A percentile compares a stretch with the other conserved stretches of the same genome.
phyloP scores from a whole-genome alignment of 64 coral and sea anemone species.

The Stichodactyla mertensii region DNA sequence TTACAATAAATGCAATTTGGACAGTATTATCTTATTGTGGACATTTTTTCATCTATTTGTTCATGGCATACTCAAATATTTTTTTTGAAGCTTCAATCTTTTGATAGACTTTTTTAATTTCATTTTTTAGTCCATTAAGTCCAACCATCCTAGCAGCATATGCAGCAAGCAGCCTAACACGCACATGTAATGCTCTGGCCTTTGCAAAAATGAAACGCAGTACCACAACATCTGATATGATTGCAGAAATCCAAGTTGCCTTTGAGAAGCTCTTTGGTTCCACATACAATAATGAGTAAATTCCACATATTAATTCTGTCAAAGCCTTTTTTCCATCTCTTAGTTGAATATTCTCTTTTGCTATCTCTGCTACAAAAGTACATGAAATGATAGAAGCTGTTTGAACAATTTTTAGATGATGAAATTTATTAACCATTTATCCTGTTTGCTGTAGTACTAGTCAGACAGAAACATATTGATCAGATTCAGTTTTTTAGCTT shows the following conservation, averaged over 20 bases:
- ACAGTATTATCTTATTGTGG: no score
- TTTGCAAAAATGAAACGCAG: conserved; percentile 65
- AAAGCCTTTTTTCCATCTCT: background rate
- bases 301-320: background rate
- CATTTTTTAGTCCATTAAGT: conserved; percentile 3
- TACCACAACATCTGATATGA: conserved; percentile 92
- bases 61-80: no score
- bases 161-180: conserved; percentile 84
- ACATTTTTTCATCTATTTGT: no score
- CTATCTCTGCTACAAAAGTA: background rate
- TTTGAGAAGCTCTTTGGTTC: conserved; percentile 67
- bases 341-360: background rate
- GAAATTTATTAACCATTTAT: no score
- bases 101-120: background rate
- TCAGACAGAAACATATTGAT: no score
- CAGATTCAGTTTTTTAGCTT: no score
- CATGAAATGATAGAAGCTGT: background rate
- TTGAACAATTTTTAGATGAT: no score
- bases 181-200: conserved; percentile 77
- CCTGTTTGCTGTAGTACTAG: no score
- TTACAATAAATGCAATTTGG: no score
- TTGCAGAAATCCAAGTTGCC: conserved; percentile 73
- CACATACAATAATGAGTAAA: background rate
- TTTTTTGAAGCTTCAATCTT: no score
- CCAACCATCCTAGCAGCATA: conserved; percentile 72